Conservation (phyloP, 2,888 invertebrate genomes). For the Lacanobia wlatinum region DNA sequence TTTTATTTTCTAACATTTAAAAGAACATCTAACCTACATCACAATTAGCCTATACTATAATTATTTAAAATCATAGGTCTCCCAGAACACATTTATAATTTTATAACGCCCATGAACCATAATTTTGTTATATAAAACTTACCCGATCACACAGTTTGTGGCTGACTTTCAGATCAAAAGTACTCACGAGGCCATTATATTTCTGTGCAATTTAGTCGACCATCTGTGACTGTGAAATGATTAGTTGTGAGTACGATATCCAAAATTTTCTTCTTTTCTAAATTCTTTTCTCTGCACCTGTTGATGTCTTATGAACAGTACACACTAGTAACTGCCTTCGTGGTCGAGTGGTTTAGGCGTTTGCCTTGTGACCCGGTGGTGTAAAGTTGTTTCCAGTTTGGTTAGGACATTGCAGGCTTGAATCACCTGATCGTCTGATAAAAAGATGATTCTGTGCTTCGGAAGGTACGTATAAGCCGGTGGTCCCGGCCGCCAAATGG, state of each 20-base stretch:
- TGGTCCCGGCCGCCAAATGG: no score
- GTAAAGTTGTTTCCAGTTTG: no score
- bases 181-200: slow-evolving; percentile 13
- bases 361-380: no score
- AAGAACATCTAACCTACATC: no score
- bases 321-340: no score
- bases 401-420: no score
- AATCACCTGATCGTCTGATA: no score
- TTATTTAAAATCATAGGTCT: not conserved
- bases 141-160: slow-evolving; percentile 36
- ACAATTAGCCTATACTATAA: not conserved
- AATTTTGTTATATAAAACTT: slow-evolving; percentile 30
- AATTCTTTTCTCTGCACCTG: not conserved
- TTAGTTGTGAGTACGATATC: slow-evolving; percentile 65
- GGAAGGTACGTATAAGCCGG: no score
- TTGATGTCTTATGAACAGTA: not conserved
- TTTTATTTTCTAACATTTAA: no score
- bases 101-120: not conserved
- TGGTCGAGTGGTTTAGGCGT: no score
- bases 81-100: not conserved
- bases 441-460: no score
- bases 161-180: slow-evolving; percentile 21
- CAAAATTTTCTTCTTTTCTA: not conserved
- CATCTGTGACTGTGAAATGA: slow-evolving; percentile 63
- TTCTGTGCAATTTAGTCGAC: slow-evolving; percentile 25